Conservation (phyloP, 2,113 vertebrate genomes). For the Epinephelus cyanopodus region DNA sequence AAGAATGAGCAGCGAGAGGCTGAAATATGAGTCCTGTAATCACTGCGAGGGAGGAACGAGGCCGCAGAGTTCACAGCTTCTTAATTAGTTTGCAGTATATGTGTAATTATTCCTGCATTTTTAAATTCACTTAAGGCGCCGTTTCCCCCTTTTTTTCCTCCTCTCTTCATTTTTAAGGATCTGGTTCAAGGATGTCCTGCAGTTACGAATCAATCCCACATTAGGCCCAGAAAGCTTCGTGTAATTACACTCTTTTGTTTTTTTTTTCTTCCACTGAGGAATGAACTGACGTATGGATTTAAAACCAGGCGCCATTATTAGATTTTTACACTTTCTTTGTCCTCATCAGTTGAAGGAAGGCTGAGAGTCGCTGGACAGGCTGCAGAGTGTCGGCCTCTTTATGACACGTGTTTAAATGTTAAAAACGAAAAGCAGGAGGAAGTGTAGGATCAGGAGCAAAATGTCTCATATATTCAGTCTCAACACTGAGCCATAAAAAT, state of each 20-base stretch:
- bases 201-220: slow-evolving; percentile 77
- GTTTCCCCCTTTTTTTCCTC: slow-evolving; percentile 35
- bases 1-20: slow-evolving; percentile 55
- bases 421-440: no score
- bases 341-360: slow-evolving; percentile 14
- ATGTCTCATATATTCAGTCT: no score
- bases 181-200: slow-evolving; percentile 80
- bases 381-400: neutral
- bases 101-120: slow-evolving; percentile 85
- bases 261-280: slow-evolving; percentile 15
- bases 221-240: slow-evolving; percentile 53
- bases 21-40: slow-evolving; percentile 79
- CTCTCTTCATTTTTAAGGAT: slow-evolving; percentile 70
- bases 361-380: neutral
- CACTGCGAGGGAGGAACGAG: slow-evolving; percentile 73
- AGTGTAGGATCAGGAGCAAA: no score
- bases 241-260: slow-evolving; percentile 69
- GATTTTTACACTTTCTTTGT: slow-evolving; percentile 36
- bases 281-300: slow-evolving; percentile 47
- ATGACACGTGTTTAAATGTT: neutral
- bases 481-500: no score
- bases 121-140: slow-evolving; percentile 83
- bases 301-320: slow-evolving; percentile 55
- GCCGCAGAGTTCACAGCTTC: slow-evolving; percentile 76
- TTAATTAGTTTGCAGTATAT: slow-evolving; percentile 84